Conservation (phyloP, 2,113 vertebrate genomes). For the Sceloporus tristichus region DNA sequence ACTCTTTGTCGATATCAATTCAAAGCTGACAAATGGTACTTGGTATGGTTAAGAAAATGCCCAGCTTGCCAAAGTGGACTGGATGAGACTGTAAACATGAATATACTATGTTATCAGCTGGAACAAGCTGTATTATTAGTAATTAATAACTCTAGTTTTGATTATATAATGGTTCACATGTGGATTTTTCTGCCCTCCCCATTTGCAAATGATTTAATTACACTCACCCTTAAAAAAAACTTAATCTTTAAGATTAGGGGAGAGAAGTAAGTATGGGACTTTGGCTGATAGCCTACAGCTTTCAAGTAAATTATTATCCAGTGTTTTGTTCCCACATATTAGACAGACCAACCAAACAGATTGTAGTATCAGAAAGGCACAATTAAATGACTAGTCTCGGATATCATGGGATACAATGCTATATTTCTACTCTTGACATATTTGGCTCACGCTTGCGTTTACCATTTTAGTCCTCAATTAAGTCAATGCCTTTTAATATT, state of each 20-base stretch:
- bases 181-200: not conserved
- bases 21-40: too few species aligned
- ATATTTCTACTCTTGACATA: not conserved
- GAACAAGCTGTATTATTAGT: too few species aligned
- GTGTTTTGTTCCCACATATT: not conserved
- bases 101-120: too few species aligned
- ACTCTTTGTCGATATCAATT: too few species aligned
- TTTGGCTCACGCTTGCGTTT: constrained; percentile 3
- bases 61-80: too few species aligned
- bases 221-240: too few species aligned
- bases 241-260: too few species aligned
- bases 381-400: not conserved
- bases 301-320: not conserved
- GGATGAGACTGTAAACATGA: too few species aligned
- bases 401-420: not conserved
- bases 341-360: not conserved
- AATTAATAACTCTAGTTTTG: not conserved
- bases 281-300: not conserved
- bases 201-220: too few species aligned
- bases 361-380: constrained; percentile 1
- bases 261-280: not conserved
- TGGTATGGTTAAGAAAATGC: too few species aligned
- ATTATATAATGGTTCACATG: not conserved
- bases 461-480: constrained; percentile 35
- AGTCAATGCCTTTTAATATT: constrained; percentile 18